Base-by-base conservation (phyloP, 1,140 invertebrate genomes). In the Sitodiplosis mosellana region DNA sequence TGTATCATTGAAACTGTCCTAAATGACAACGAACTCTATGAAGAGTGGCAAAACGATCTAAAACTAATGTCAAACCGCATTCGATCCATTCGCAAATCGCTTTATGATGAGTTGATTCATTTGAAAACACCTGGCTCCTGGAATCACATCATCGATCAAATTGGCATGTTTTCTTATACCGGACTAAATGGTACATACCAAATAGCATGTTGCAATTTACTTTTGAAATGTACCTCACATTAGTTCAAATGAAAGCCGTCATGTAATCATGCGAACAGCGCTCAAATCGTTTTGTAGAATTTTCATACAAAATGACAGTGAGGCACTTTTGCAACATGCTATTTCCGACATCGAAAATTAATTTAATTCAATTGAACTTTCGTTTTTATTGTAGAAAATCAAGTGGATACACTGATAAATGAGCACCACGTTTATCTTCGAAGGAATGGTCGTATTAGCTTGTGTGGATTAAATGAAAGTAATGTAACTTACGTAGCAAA, bases 111-210 rank as follows among this genome's bases (percentile, higher is more conserved):
- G 58, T 67, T 95, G 38, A 68, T 56, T 52, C 70, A 69, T 53
- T 56, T 91, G 21, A 75, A 73, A 45, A 90, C 89, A 1, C 87
- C 90, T 18, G 89, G 90, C 51, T 78, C 64, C 52, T 96, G 92
- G 92, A 79, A 87, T 55, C 91, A 96, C 64, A 88, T 97, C 52
- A 82, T 83, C 4, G 70, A 77, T 42, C 91, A 95, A 69, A 94
- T 90, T 64, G 92, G 91, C 53, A 91, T 96, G 84, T 96, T 96
- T 68, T 91, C 85, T 2, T 96, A 87, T 65, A 95, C 90, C 42
- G 91, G 91, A 36, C 72, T 96, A 8, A 81, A 57, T 54, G 81
- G 71, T 49, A 65, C 64, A 37, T 88, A 92, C 73, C 78, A 38
- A 38, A 3, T 14, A 5, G 14, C 12, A 38, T n/a, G 17, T 38